Percentiles rank a stretch among this genome's conserved stretches.
phyloP scores from a whole-genome alignment of 2,797 vertebrate species.

The Trachops cirrhosus region DNA sequence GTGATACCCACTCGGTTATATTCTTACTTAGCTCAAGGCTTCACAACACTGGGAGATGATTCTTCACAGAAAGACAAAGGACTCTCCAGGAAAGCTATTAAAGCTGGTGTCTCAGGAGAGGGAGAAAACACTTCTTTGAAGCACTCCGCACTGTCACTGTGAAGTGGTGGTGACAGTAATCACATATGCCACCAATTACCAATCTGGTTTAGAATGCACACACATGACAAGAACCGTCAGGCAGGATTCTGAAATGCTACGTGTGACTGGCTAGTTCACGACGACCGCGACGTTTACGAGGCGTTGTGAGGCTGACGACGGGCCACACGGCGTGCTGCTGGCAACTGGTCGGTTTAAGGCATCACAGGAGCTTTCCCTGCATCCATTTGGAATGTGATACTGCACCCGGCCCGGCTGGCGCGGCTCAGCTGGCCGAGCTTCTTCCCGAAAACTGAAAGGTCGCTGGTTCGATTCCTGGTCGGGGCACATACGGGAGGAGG shows the following conservation, averaged over 20 bases:
- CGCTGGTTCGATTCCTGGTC: too few species aligned
- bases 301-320: accelerated
- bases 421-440: too few species aligned
- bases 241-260: accelerated
- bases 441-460: too few species aligned
- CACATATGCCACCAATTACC: too few species aligned
- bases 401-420: not conserved
- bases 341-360: accelerated
- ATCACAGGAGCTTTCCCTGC: not conserved
- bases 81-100: not conserved
- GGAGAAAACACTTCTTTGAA: not conserved
- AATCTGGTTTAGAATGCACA: not conserved
- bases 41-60: not conserved
- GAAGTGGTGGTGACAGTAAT: not conserved
- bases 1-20: too few species aligned
- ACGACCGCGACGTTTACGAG: accelerated
- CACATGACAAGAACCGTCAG: accelerated
- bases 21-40: not conserved
- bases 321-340: accelerated
- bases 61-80: not conserved
- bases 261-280: accelerated
- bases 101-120: not conserved
- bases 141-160: not conserved
- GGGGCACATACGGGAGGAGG: too few species aligned
- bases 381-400: accelerated